A percentile compares a stretch with the other conserved stretches of the same genome.
phyloP scores from a whole-genome alignment of 2,888 invertebrate genomes.

The Ceratothoa steindachneri region DNA sequence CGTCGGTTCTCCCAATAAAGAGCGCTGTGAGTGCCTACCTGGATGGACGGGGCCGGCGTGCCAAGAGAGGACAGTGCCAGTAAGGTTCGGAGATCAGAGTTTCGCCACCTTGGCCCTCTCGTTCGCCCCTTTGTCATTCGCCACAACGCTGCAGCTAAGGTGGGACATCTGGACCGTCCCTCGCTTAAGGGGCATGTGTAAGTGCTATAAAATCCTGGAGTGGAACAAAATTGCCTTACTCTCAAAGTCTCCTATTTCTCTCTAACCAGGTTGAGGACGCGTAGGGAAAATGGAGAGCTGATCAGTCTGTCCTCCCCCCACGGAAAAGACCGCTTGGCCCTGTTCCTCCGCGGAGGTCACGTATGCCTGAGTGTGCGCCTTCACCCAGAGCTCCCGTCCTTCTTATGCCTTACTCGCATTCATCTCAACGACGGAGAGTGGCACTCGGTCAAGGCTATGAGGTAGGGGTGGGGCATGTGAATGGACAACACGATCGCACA shows the following conservation, averaged over 20 bases:
- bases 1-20: slow-evolving; percentile 15
- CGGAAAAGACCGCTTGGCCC: slow-evolving; percentile 22
- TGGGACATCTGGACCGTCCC: too few relatives aligned
- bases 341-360: slow-evolving; percentile 22
- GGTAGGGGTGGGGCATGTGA: too few relatives aligned
- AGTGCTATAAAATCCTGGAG: too few relatives aligned
- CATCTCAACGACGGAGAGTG: slow-evolving; percentile 26
- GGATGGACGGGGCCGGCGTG: slow-evolving; percentile 23
- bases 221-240: too few relatives aligned
- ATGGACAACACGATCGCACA: too few relatives aligned
- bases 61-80: slow-evolving; percentile 23
- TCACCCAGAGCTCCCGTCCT: slow-evolving; percentile 14
- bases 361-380: too few relatives aligned
- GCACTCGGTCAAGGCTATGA: slow-evolving; percentile 27
- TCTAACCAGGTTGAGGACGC: slow-evolving; percentile 32
- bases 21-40: slow-evolving; percentile 28
- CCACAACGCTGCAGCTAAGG: slow-evolving; percentile 33
- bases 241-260: too few relatives aligned
- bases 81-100: slow-evolving; percentile 22
- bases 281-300: slow-evolving; percentile 22
- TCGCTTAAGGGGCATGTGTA: too few relatives aligned
- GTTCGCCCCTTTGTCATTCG: slow-evolving; percentile 31
- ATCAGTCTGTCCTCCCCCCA: slow-evolving; percentile 29
- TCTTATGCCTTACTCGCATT: slow-evolving; percentile 24
- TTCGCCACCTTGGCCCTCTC: slow-evolving; percentile 36